Percentiles rank a stretch among this genome's conserved stretches.
Evolutionary conservation across 2,888 invertebrate genomes (phyloP).

Genomic region (Ypsolopha scabrella): DNA sequence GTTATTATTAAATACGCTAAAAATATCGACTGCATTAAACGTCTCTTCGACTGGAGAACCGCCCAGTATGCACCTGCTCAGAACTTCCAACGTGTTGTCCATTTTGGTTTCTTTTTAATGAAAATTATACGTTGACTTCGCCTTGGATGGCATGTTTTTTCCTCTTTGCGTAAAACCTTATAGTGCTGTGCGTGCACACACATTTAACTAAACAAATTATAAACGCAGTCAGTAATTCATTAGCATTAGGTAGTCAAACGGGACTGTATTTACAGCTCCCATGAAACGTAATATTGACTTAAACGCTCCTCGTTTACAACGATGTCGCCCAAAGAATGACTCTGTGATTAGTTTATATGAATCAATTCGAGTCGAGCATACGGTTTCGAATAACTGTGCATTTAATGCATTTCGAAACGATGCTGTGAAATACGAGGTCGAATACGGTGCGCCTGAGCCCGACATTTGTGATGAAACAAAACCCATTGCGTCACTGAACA

Average conservation of each 20-base stretch:
- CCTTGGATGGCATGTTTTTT: slow-evolving; percentile 5
- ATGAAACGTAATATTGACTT: neutral
- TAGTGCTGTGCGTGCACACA: neutral
- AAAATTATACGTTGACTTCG: slow-evolving; percentile 19
- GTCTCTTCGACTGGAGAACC: slow-evolving; percentile 32
- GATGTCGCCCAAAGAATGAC: slow-evolving; percentile 16
- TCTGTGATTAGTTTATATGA: slow-evolving; percentile 36
- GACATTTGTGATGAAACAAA: slow-evolving; percentile 59
- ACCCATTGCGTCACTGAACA: slow-evolving; percentile 58
- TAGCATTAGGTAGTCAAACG: neutral
- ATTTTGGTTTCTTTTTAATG: slow-evolving; percentile 18
- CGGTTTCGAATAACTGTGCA: slow-evolving; percentile 52
- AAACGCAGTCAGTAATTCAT: slow-evolving; percentile 4
- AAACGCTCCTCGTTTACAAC: slow-evolving; percentile 14
- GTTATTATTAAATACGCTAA: slow-evolving; percentile 40
- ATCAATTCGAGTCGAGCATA: slow-evolving; percentile 29
- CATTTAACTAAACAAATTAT: slow-evolving; percentile 7
- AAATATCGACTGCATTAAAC: slow-evolving; percentile 44
- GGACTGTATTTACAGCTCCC: neutral
- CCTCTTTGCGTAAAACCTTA: neutral
- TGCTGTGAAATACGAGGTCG: slow-evolving; percentile 64
- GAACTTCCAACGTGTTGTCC: slow-evolving; percentile 17
- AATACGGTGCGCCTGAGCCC: slow-evolving; percentile 50
- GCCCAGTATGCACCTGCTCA: slow-evolving; percentile 40
- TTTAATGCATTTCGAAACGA: slow-evolving; percentile 68